Evolutionary conservation across 1,140 invertebrate species (phyloP), one percentile per base, ranked within the genome.

Genomic region (Bombus superbus): DNA sequence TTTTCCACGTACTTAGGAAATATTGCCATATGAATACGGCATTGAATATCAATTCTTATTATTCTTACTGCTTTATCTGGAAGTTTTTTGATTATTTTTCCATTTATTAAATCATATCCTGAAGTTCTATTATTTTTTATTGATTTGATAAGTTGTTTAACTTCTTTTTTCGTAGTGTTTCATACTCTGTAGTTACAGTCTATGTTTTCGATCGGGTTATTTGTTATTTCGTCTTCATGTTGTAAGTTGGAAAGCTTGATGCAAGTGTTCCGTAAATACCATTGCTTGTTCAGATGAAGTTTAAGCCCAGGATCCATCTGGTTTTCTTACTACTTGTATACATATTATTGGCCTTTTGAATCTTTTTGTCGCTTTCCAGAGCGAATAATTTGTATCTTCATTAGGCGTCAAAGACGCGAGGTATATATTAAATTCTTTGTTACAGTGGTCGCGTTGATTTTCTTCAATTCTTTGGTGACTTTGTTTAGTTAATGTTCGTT

Each of bases 1-100:
- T 81, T 86, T 94, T 95, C 92, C 92, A 95, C 40, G 86, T 85
- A 0, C 25, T 73, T 22, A 90, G 91, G 32, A 91, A 84, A 73
- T 89, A 86, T 18, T 42, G 8, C 4, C 87, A 71, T 75, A 89
- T 78, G 15, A 90, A 47, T 10, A 80, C 76, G 22, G 79, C 85
- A 57, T 92, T 90, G 47, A 83, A 86, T 1, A 91, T 38, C 35
- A 42, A 42, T 44, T 5, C 28, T 59, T 13, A 81, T 35, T 28
- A 64, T 32, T 13, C 71, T 72, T 0, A 90, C 66, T 11, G 71
- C 79, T 72, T 88, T 59, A 11, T 25, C 86, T 44, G 89, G 88
- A 2, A 92, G 81, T 83, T 92, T 47, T 69, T 86, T 88, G 0
- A 94, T 53, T 3, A 93, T 32, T 77, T 89, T 81, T 44, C 84